Conservation (phyloP, 2,888 invertebrate species). For the Apamea monoglypha region DNA sequence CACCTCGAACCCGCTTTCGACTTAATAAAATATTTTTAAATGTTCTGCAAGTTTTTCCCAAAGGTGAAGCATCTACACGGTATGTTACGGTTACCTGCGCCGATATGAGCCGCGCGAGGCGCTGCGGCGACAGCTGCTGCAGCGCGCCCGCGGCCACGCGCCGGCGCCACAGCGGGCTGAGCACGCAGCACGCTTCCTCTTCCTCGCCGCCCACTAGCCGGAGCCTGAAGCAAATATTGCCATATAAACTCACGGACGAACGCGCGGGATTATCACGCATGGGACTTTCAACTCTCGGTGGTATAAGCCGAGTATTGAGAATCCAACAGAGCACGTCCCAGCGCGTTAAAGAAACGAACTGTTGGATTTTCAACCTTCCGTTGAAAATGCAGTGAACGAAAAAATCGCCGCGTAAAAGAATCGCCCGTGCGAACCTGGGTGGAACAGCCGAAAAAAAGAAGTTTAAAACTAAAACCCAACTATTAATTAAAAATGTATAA, state of each 20-base stretch:
- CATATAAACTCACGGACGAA: not conserved
- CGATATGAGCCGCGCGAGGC: constrained; percentile 61
- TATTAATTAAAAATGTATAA: no score
- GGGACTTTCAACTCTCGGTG: not conserved
- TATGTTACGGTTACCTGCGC: constrained; percentile 47
- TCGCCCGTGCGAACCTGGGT: no score
- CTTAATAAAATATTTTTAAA: not conserved
- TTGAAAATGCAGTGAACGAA: not conserved
- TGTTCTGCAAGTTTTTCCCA: not conserved
- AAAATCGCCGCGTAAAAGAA: no score
- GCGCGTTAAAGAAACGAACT: no score
- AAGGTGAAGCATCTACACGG: no score
- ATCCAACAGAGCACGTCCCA: no score
- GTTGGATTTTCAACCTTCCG: no score
- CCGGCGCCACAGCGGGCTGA: constrained; percentile 92
- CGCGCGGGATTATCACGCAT: not conserved
- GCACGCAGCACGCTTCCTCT: constrained; percentile 83
- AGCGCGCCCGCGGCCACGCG: constrained; percentile 93
- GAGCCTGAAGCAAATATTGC: constrained; percentile 67
- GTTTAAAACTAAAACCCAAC: no score
- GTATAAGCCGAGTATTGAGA: no score
- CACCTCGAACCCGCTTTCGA: not conserved
- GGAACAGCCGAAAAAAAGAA: no score
- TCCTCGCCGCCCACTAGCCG: constrained; percentile 86
- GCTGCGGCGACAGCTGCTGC: constrained; percentile 92